Base-by-base conservation (phyloP, 2,888 invertebrate genomes). In the Tetrapedia diversipes region DNA sequence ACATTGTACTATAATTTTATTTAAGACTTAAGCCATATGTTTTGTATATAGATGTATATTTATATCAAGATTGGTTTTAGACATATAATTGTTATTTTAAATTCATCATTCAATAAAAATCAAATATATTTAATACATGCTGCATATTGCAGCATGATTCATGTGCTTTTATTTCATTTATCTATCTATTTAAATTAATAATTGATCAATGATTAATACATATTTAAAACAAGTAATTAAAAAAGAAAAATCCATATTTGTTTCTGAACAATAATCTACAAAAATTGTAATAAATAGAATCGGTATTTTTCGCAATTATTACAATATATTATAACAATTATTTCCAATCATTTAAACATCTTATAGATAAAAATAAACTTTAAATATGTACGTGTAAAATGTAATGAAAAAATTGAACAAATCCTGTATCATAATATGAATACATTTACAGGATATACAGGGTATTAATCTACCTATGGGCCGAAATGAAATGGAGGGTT, bases 1-100 rank as follows among this genome's bases (percentile, higher is more conserved):
- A 87, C 77, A 87, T 87, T 88, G 84, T 87, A 88, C 76, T 69
- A 82, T 86, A 86, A 76, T 76, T 85, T 81, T 86, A 84, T 84
- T 86, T 87, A 85, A 86, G 77, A 71, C 22, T 41, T 85, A 84
- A 87, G 86, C 86, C 87, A 88, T 87, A 86, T 78, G 68, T 81
- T 82, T 51, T 78, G 70, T 83, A 78, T 80, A 84, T 84, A 85
- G 54, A 83, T 73, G 72, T 83, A 79, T 82, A 85, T 84, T 81
- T 80, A 73, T 80, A 81, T 45, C 53, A 74, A 70, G 64, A 75
- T 68, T 64, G 49, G 74, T 71, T 75, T 68, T 84, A 82, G 69
- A 54, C 56, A 79, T 77, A 75, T 80, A 81, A 79, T 73, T 79
- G 80, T 77, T 81, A 76, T 61, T 68, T 79, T 72, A 72, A 75